A percentile compares a stretch with the other conserved stretches of the same genome.
These are phyloP conservation scores for Thera britannica DNA, from an alignment of 2,888 invertebrate species.

Conservation along the genomic window DNA sequence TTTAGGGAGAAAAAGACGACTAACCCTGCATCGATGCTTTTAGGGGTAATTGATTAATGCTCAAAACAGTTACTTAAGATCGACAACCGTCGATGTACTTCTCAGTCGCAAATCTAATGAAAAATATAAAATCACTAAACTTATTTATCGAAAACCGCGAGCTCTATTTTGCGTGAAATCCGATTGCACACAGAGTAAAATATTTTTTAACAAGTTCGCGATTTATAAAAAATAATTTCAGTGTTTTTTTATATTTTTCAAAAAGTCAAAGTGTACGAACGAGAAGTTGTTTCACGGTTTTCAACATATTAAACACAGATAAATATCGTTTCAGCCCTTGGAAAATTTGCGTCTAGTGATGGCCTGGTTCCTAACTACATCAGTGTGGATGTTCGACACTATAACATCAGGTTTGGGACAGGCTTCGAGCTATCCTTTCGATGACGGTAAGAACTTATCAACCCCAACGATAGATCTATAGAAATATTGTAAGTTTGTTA, in stretches of 20 bases:
- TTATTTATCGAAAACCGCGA: too few species aligned
- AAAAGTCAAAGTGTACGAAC: too few species aligned
- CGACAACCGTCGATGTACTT: too few species aligned
- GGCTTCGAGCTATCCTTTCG: slow-evolving; percentile 75
- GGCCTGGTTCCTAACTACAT: slow-evolving; percentile 84
- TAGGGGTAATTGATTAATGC: slow-evolving; percentile 78
- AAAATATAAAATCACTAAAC: too few species aligned
- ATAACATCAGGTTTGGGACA: slow-evolving; percentile 78
- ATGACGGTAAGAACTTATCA: slow-evolving; percentile 66
- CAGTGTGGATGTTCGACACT: slow-evolving; percentile 85
- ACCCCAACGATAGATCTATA: neutral
- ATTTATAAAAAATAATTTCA: too few species aligned
- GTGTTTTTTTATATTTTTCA: too few species aligned
- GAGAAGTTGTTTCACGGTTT: too few species aligned
- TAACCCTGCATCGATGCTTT: slow-evolving; percentile 85
- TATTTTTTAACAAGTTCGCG: too few species aligned
- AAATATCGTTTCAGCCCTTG: slow-evolving; percentile 78
- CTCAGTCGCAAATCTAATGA: too few species aligned
- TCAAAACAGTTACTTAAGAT: too few species aligned
- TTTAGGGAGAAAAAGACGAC: slow-evolving; percentile 87
- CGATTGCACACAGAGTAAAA: too few species aligned
- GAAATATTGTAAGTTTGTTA: slow-evolving; percentile 25
- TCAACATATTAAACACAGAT: neutral
- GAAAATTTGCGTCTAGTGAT: slow-evolving; percentile 83
- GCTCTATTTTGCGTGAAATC: too few species aligned